Conservation (phyloP, 2,888 invertebrate species). For the Synergus itoensis region DNA sequence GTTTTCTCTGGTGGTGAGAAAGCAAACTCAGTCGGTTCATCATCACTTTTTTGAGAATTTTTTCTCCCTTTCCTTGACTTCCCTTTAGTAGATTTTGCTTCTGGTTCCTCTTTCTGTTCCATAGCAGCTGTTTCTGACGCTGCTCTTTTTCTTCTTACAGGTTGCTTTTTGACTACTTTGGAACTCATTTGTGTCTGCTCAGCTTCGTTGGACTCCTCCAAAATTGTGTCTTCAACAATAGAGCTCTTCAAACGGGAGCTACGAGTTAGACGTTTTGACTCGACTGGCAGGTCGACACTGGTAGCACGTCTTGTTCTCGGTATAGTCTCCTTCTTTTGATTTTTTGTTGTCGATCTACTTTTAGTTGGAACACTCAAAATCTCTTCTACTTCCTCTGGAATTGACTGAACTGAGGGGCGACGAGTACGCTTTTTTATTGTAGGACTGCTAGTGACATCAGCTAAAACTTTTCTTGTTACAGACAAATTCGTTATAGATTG, state of each 20-base stretch:
- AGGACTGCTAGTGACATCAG: slow-evolving; percentile 51
- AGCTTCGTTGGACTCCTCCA: slow-evolving; percentile 54
- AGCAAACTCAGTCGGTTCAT: slow-evolving; percentile 50
- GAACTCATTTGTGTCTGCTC: slow-evolving; percentile 36
- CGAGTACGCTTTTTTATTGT: slow-evolving; percentile 62
- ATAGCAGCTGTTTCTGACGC: slow-evolving; percentile 49
- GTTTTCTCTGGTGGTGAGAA: slow-evolving; percentile 66
- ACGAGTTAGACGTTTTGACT: slow-evolving; percentile 57
- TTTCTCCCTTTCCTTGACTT: slow-evolving; percentile 58
- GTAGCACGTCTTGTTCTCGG: slow-evolving; percentile 62
- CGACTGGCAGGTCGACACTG: slow-evolving; percentile 63
- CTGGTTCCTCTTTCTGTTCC: slow-evolving; percentile 44
- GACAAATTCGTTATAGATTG: neutral
- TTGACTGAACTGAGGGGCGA: slow-evolving; percentile 64
- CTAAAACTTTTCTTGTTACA: neutral
- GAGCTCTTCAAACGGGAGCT: slow-evolving; percentile 56
- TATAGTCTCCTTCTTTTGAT: slow-evolving; percentile 42
- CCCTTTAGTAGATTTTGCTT: slow-evolving; percentile 40
- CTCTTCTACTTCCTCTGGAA: slow-evolving; percentile 69
- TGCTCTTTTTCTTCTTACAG: slow-evolving; percentile 59
- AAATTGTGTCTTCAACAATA: slow-evolving; percentile 56
- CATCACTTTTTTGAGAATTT: slow-evolving; percentile 56
- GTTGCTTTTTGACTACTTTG: slow-evolving; percentile 48
- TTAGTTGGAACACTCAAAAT: slow-evolving; percentile 48
- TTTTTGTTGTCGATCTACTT: slow-evolving; percentile 7